Evolutionary conservation across 2,797 vertebrate species (phyloP).

Genomic region (Sebastes variabilis): DNA sequence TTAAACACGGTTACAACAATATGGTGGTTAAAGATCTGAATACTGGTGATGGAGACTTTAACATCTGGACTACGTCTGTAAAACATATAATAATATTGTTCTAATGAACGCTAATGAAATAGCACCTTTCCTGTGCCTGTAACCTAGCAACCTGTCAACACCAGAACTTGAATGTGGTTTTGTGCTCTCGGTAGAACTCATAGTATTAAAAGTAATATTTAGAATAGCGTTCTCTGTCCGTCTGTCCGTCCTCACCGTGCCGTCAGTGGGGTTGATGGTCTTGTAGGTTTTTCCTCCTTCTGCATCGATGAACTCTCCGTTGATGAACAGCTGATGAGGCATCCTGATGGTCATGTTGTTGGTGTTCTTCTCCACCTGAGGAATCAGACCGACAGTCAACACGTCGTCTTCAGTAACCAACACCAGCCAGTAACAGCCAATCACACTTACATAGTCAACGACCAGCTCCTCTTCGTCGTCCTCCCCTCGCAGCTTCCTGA

Average conservation of each 20-base stretch:
- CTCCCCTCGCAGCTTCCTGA: slow-evolving; percentile 87
- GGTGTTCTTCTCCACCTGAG: slow-evolving; percentile 83
- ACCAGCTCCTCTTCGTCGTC: slow-evolving; percentile 77
- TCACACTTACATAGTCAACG: slow-evolving; percentile 83
- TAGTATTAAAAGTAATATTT: background rate
- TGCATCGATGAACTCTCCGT: slow-evolving; percentile 87
- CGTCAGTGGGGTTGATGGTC: slow-evolving; percentile 88
- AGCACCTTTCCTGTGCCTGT: background rate
- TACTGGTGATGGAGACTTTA: background rate
- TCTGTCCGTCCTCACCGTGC: slow-evolving; percentile 68
- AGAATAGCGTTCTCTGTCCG: background rate
- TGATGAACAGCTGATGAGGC: slow-evolving; percentile 90
- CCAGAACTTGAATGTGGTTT: background rate
- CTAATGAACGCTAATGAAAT: background rate
- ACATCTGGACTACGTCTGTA: background rate
- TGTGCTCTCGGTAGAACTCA: background rate
- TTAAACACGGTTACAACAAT: too few relatives aligned
- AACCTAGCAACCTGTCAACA: background rate
- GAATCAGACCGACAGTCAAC: background rate
- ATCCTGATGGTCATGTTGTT: slow-evolving; percentile 87
- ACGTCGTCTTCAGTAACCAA: background rate
- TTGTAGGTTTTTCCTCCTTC: slow-evolving; percentile 86
- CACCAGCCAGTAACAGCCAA: background rate
- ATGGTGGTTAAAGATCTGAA: background rate
- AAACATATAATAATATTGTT: background rate